Conservation (phyloP, 2,797 vertebrate species). For the Australoheros facetus region DNA sequence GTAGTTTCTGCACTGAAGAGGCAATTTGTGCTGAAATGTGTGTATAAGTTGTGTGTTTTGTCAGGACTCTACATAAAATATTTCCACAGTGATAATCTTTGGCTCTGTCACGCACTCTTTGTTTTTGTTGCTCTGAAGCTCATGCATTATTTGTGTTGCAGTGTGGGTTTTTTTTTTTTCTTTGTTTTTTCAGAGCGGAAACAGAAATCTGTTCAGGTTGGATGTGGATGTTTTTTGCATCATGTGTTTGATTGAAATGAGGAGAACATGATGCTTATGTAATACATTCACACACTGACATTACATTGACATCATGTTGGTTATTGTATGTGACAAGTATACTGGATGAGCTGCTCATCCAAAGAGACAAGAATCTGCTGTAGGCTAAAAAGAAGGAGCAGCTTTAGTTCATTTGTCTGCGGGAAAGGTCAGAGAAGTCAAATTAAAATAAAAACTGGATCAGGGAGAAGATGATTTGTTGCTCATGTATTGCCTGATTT, state of each 20-base stretch:
- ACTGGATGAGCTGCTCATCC: conserved; percentile 15
- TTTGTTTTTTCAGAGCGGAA: background rate
- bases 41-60: conserved; percentile 24
- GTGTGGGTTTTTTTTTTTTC: background rate
- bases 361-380: conserved; percentile 24
- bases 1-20: conserved; percentile 32
- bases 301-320: background rate
- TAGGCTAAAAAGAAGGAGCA: background rate
- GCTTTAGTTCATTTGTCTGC: conserved; percentile 23
- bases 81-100: conserved; percentile 13
- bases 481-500: background rate
- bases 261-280: conserved; percentile 10
- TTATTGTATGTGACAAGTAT: conserved; percentile 37
- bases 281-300: conserved; percentile 12
- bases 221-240: background rate
- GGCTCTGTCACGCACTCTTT: background rate
- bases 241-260: conserved; percentile 3
- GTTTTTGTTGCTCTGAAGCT: background rate
- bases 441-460: conserved; percentile 19
- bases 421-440: conserved; percentile 34
- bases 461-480: background rate
- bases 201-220: background rate
- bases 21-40: conserved; percentile 29
- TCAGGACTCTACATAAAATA: conserved; percentile 22
- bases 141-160: conserved; percentile 20